Evolutionary conservation across 2,888 invertebrate genomes (phyloP).

Genomic region (Luffia ferchaultella): DNA sequence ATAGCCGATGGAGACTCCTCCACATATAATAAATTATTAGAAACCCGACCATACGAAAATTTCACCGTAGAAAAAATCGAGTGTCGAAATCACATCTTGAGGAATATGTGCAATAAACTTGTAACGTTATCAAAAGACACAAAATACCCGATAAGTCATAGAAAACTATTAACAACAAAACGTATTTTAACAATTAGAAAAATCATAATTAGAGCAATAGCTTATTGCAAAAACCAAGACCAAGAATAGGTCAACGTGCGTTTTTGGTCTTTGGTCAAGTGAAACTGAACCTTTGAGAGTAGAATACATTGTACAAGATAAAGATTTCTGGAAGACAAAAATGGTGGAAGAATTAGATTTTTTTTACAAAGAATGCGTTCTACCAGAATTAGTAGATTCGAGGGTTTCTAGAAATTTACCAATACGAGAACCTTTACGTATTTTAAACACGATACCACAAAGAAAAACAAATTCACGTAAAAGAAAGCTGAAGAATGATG

Average conservation of each 20-base stretch:
- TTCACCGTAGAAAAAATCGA: conserved; percentile 17
- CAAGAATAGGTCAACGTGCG: conserved; percentile 4
- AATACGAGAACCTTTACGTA: too few species aligned
- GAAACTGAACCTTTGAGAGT: too few species aligned
- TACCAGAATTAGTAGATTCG: too few species aligned
- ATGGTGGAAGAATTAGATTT: too few species aligned
- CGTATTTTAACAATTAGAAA: conserved; percentile 8
- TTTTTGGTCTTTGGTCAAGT: too few species aligned
- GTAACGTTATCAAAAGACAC: conserved; percentile 7
- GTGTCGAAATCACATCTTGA: conserved; percentile 16
- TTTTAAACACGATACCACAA: too few species aligned
- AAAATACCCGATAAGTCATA: conserved; percentile 7
- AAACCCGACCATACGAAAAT: conserved; percentile 11
- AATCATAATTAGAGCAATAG: conserved; percentile 5
- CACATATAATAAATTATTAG: conserved; percentile 13
- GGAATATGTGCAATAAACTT: conserved; percentile 15
- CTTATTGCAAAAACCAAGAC: conserved; percentile 6
- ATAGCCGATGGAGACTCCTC: conserved; percentile 12
- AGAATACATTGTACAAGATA: too few species aligned
- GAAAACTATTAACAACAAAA: conserved; percentile 8
- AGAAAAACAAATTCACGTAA: too few species aligned
- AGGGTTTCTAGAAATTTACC: too few species aligned
- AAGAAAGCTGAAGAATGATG: too few species aligned
- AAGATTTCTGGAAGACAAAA: too few species aligned
- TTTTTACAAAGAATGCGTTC: too few species aligned